phyloP scores from a whole-genome alignment of 1,140 invertebrate genomes.

The Bombus balteatus region DNA sequence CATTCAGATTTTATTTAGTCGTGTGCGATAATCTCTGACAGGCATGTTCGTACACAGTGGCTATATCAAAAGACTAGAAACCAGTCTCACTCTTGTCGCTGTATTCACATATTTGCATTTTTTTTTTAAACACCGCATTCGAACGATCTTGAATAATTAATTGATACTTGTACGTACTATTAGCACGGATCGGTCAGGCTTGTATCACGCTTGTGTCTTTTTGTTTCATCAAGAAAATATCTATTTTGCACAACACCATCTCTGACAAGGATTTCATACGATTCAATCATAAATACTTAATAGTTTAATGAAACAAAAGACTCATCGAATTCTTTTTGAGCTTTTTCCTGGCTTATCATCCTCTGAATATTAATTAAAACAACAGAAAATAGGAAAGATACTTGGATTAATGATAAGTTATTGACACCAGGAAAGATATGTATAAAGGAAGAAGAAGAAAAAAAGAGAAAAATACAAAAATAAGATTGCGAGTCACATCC shows the following conservation, averaged over 20 bases:
- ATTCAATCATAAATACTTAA: neutral
- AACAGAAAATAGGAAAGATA: neutral
- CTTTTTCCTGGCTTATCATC: neutral
- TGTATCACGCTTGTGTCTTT: neutral
- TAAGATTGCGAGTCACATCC: neutral
- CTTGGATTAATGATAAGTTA: too few relatives aligned
- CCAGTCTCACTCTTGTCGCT: constrained; percentile 46
- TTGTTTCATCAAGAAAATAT: neutral
- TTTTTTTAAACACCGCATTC: constrained; percentile 6
- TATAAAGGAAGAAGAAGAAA: neutral
- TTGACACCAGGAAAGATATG: neutral
- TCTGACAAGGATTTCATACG: neutral
- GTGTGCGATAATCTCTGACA: constrained; percentile 59
- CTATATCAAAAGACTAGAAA: constrained; percentile 75
- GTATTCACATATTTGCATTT: constrained; percentile 23
- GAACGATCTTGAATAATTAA: neutral
- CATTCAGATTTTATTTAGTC: constrained; percentile 69
- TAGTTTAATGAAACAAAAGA: neutral
- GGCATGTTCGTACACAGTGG: constrained; percentile 49
- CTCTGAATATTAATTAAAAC: neutral
- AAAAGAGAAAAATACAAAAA: neutral
- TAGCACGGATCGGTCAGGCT: neutral
- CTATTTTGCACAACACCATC: neutral
- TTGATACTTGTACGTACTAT: neutral
- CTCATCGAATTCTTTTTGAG: neutral